Base-by-base conservation (phyloP, 2,888 invertebrate species). In the Gandaritis pyraliata region DNA sequence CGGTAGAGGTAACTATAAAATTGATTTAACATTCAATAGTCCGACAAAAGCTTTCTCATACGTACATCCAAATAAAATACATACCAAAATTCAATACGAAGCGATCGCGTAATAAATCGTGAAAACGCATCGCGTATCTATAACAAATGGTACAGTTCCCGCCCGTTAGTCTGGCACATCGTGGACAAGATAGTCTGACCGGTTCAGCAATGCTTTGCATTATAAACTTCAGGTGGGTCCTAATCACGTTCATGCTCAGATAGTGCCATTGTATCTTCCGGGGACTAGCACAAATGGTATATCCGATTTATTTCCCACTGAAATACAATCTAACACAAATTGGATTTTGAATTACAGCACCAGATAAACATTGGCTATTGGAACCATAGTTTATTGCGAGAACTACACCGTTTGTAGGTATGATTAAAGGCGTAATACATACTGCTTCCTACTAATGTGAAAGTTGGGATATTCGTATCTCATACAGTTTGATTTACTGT, bases 301-400 rank as follows among this genome's bases (percentile, higher is more conserved):
- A 82, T 80, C 79, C 81, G 81, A 85, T 86, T 83, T 83, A 85
- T 83, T 65, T 83, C 76, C 73, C 75, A 80, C 80, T 76, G 81
- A 83, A 88, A 86, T 82, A 79, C 81, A 81, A 83, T 86, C 82
- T 81, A 83, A 81, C 78, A 78, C 81, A 85, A 88, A 90, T 89
- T 89, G 87, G 85, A 86, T 85, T 88, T 87, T 86, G 86, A 87
- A 86, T 86, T 84, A 86, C 81, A 78, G 66, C 72, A 45, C 65
- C 74, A 80, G 74, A 76, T 81, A 83, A 80, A 80, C 77, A 78
- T 75, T 73, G 70, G 73, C 72, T 72, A 77, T 33, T 45, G 23
- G 45, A 49, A 43, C 43, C 49, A 49, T 57, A 49, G 47, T 55
- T 51, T 58, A 51, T 48, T 36, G 52, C 52, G 59, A 51, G 58